A percentile compares a stretch with the other conserved stretches of the same genome.
These are phyloP conservation scores for Rhynchonema sp. DNA, from an alignment of 2,888 invertebrate genomes.

Conservation along the genomic window DNA sequence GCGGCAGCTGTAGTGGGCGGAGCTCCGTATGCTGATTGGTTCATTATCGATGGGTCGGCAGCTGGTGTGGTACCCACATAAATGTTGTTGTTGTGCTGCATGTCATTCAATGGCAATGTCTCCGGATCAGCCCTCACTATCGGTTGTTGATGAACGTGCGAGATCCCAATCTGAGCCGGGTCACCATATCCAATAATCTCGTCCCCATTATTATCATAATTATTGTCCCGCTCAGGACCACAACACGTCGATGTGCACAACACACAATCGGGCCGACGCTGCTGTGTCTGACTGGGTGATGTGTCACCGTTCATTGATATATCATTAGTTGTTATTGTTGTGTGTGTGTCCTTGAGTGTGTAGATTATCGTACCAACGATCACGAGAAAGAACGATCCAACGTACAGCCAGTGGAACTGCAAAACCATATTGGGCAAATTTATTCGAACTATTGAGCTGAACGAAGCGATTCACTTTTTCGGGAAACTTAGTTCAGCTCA, in stretches of 20 bases:
- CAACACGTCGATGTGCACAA: not conserved
- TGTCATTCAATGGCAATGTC: no score
- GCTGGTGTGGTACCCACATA: no score
- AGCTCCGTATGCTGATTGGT: not conserved
- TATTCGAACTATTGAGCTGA: not conserved
- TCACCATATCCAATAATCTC: not conserved
- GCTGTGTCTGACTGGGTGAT: not conserved
- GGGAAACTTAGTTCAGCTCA: no score
- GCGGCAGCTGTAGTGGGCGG: not conserved
- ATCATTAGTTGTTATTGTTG: no score
- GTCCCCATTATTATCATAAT: not conserved
- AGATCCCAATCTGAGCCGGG: no score
- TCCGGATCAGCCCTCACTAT: no score
- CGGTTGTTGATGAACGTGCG: no score
- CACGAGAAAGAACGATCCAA: constrained; percentile 54
- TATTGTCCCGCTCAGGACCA: not conserved
- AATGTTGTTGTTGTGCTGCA: no score
- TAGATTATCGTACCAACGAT: constrained; percentile 41
- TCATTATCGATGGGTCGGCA: not conserved
- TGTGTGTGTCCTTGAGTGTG: constrained; percentile 14
- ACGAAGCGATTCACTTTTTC: not conserved
- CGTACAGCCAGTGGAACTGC: constrained; percentile 62
- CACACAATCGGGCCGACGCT: not conserved
- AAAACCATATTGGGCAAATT: constrained; percentile 25
- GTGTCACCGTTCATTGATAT: not conserved